phyloP scores from a whole-genome alignment of 2,888 invertebrate genomes.

The Gibbula magus region DNA sequence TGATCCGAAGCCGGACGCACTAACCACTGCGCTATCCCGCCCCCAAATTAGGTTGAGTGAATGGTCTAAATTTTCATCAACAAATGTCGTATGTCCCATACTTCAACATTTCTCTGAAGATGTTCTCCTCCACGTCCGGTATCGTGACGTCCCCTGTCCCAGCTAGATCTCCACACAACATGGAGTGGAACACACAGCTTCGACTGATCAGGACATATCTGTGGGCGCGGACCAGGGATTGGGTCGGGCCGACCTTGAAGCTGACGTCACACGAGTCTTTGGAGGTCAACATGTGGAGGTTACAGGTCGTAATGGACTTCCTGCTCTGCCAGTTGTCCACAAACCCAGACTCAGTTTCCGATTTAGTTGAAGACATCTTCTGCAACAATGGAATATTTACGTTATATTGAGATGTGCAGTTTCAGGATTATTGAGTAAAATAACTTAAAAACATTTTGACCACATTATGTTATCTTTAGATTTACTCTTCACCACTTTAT shows the following conservation, averaged over 20 bases:
- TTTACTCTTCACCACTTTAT: no score
- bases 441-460: no score
- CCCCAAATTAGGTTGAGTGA: no score
- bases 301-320: background rate
- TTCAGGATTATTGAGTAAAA: no score
- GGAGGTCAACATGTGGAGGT: background rate
- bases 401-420: no score
- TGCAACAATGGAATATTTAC: no score
- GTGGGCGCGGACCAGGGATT: background rate
- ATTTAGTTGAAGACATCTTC: no score
- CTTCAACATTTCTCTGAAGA: background rate
- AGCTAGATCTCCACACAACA: background rate
- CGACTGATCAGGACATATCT: background rate
- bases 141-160: background rate
- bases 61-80: no score
- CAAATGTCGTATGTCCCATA: background rate
- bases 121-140: background rate
- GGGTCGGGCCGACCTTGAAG: background rate
- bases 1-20: no score
- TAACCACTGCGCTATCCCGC: no score
- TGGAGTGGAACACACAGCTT: background rate
- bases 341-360: background rate
- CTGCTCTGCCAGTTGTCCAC: background rate
- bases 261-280: background rate
- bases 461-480: no score